phyloP scores from a whole-genome alignment of 2,113 vertebrate species.

The Scartelaos histophorus region DNA sequence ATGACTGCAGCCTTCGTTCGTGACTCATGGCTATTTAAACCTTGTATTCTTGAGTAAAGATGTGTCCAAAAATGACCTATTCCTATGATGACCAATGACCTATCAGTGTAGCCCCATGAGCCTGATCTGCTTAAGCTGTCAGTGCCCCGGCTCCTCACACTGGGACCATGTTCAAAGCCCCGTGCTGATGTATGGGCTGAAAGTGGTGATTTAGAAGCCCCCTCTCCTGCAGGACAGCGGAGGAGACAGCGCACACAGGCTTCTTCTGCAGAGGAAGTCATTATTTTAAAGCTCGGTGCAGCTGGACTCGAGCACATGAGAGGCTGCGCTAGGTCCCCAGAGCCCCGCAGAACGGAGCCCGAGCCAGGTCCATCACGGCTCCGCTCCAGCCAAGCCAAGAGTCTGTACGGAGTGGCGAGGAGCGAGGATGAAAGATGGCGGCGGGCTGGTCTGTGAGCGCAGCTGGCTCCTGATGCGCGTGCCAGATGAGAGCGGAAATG shows the following conservation, averaged over 20 bases:
- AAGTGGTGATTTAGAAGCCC: conserved; percentile 60
- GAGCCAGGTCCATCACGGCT: conserved; percentile 74
- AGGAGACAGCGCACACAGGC: conserved; percentile 76
- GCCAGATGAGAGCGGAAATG: conserved; percentile 53
- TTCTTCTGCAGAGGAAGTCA: conserved; percentile 80
- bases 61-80: background rate
- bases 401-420: conserved; percentile 45
- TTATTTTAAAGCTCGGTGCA: conserved; percentile 84
- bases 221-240: conserved; percentile 35
- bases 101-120: background rate
- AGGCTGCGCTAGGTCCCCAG: conserved; percentile 76
- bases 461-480: conserved; percentile 27
- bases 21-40: too few relatives aligned
- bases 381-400: conserved; percentile 29
- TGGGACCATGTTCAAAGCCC: background rate
- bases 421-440: conserved; percentile 8
- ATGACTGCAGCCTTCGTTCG: too few relatives aligned
- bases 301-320: conserved; percentile 81
- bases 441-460: background rate
- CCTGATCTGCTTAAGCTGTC: conserved; percentile 1
- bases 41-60: background rate
- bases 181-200: conserved; percentile 41
- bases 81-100: background rate
- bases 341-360: conserved; percentile 69
- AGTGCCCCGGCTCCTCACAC: background rate